These are phyloP conservation scores for Hylaeus volcanicus DNA, from an alignment of 1,140 invertebrate species.

Conservation along the genomic window DNA sequence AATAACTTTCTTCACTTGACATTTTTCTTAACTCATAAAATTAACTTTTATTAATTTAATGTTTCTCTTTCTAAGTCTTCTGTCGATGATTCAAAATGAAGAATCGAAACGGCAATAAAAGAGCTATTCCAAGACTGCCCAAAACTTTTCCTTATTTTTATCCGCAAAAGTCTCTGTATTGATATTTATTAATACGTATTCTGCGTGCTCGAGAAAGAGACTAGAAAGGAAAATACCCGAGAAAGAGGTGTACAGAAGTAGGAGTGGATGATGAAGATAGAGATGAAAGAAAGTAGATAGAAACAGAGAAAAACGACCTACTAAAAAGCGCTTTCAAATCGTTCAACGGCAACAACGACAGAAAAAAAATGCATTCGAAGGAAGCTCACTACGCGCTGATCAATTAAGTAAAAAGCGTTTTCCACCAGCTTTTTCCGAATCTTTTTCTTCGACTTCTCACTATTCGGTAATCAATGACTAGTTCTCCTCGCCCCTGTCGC, in stretches of 20 bases:
- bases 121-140: too few species aligned
- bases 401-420: conserved; percentile 20
- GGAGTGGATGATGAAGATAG: not conserved
- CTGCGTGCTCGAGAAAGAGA: not conserved
- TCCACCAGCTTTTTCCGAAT: conserved; percentile 26
- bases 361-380: conserved; percentile 56
- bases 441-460: conserved; percentile 41
- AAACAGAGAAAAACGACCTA: conserved; percentile 29
- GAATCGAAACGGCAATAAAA: too few species aligned
- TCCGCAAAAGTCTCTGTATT: too few species aligned
- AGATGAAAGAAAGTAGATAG: conserved; percentile 11
- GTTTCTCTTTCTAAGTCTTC: too few species aligned
- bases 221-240: conserved; percentile 5
- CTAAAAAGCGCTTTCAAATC: conserved; percentile 43
- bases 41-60: too few species aligned
- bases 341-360: conserved; percentile 49
- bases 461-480: conserved; percentile 63
- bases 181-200: conserved; percentile 25
- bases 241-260: not conserved
- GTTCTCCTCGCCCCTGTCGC: conserved; percentile 57
- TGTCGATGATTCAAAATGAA: too few species aligned
- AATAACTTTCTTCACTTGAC: too few species aligned
- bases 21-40: too few species aligned
- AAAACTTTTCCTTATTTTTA: too few species aligned
- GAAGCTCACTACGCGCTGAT: conserved; percentile 61